Conservation (phyloP, 2,888 invertebrate genomes). For the Bimastos eiseni region DNA sequence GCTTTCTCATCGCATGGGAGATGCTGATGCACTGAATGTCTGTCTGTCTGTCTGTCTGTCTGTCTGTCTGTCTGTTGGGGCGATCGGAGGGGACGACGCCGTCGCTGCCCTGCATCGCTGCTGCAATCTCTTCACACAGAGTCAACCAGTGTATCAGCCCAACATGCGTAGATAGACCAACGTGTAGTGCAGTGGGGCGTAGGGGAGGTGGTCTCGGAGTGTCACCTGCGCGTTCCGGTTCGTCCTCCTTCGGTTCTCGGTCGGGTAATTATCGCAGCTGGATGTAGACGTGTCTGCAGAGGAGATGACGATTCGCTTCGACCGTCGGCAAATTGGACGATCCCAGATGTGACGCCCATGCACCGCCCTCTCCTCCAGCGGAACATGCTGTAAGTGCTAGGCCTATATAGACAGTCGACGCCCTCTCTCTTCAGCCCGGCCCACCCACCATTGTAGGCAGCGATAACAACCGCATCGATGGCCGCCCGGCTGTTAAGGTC, state of each 20-base stretch:
- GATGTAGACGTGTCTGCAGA: not conserved
- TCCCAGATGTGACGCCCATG: not conserved
- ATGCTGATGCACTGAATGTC: not conserved
- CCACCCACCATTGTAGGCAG: not conserved
- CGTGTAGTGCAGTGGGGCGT: too few relatives aligned
- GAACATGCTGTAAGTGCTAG: not conserved
- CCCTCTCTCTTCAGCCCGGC: not conserved
- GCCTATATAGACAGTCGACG: not conserved
- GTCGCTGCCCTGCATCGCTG: not conserved
- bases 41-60: too few relatives aligned
- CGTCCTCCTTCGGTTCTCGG: not conserved
- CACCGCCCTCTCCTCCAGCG: not conserved
- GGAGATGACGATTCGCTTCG: not conserved
- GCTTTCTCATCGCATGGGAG: not conserved
- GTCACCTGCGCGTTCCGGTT: conserved; percentile 8
- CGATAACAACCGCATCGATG: not conserved
- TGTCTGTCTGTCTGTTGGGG: not conserved
- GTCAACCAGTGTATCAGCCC: not conserved
- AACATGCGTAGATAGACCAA: too few relatives aligned
- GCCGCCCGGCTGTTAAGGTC: not conserved
- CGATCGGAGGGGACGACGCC: not conserved
- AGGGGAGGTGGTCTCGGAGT: not conserved
- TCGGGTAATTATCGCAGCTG: not conserved
- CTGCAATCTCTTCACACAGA: not conserved
- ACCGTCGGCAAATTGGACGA: not conserved